phyloP scores from a whole-genome alignment of 2,113 vertebrate species.

The Zosterops lateralis region DNA sequence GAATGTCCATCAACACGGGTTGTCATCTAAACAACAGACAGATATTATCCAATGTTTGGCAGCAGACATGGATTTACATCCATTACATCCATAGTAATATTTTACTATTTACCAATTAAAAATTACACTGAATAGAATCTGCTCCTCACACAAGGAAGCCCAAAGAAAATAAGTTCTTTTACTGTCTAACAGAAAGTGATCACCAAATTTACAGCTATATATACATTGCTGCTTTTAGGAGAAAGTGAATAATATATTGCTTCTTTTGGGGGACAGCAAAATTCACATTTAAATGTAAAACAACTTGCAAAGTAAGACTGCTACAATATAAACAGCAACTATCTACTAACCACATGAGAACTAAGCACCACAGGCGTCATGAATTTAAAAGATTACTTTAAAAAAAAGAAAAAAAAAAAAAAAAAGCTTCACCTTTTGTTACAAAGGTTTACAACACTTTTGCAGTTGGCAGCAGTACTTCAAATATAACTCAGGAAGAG shows the following conservation, averaged over 20 bases:
- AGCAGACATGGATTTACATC: not conserved
- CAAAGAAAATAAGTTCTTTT: not conserved
- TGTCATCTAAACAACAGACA: conserved; percentile 80
- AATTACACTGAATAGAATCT: not conserved
- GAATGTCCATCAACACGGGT: conserved; percentile 91
- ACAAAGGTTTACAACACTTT: not conserved
- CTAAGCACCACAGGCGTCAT: not conserved
- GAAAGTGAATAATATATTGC: not conserved
- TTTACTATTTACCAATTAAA: not conserved
- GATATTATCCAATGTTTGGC: not conserved
- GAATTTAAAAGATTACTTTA: not conserved
- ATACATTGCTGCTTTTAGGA: not conserved
- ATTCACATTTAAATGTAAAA: not conserved
- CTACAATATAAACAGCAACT: not conserved
- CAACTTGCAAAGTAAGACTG: not conserved
- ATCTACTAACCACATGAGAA: not conserved
- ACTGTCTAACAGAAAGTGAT: not conserved
- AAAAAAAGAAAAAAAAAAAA: not conserved
- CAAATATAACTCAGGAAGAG: not conserved
- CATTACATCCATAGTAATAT: not conserved
- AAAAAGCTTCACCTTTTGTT: not conserved
- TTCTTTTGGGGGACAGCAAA: not conserved
- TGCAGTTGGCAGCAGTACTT: not conserved
- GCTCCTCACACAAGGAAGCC: not conserved
- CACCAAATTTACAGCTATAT: not conserved